Base-by-base conservation (phyloP, 2,888 invertebrate genomes). In the Sesia apiformis region DNA sequence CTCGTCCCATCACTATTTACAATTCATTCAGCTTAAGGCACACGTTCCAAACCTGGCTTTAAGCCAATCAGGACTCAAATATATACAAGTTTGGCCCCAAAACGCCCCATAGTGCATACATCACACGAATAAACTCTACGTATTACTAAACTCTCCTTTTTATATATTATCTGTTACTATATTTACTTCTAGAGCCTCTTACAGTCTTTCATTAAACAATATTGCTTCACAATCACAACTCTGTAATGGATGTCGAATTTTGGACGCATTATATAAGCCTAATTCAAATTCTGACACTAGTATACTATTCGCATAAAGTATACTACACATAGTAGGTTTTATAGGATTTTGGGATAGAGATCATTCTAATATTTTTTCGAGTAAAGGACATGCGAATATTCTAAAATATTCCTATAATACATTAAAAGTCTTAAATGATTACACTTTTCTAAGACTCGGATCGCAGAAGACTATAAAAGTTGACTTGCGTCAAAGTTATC, bases 31-130 rank as follows among this genome's bases (percentile, higher is more conserved):
- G 68, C 77, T 65, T 83, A 87, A 86, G 87, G 86, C 87, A 86
- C 80, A 73, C 81, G 78, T 72, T 77, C 75, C 70, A 78, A 76
- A 65, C 67, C 62, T 38, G 84, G 84, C 85, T 85, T 81, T 58
- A 70, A 84, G 85, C 86, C 80, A 66, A 67, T 64, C 60, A 76
- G 74, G 74, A 77, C 67, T 59, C 69, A 58, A 63, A 57, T 78
- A 74, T 78, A 67, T 76, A 81, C 77, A 81, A 70, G 67, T 67
- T 84, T 81, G 83, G 83, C 81, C 82, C 85, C 82, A 63, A 81
- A 80, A 81, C 23, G 23, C 23, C 23, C 23, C 23, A 74, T 72
- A 81, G 79, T 60, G 61, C 58, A 58, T 63, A 58, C 57, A 58
- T 54, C 53, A 58, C 55, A 55, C 53, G 43, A 50, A 50, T 38